Evolutionary conservation across 2,888 invertebrate species (phyloP).

Genomic region (Melinaea menophilus): DNA sequence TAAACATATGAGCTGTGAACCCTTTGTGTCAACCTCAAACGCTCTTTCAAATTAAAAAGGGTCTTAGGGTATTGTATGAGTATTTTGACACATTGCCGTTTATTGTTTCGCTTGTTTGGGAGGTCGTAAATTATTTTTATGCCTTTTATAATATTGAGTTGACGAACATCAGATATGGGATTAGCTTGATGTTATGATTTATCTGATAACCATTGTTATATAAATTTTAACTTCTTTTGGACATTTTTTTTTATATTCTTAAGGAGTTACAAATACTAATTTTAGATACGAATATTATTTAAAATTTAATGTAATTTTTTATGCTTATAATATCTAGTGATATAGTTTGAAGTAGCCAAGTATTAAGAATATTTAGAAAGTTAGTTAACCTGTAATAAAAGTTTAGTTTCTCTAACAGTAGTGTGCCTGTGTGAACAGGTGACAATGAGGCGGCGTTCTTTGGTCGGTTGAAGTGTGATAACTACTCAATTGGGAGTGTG

Average conservation of each 20-base stretch:
- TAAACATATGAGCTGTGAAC: conserved; percentile 42
- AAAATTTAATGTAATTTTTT: not conserved
- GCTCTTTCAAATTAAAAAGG: conserved; percentile 47
- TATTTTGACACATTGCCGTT: conserved; percentile 74
- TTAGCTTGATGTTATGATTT: conserved; percentile 64
- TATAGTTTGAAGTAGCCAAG: no score
- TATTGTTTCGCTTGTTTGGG: conserved; percentile 65
- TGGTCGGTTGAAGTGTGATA: conserved; percentile 54
- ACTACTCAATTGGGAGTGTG: conserved; percentile 53
- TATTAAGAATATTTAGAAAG: not conserved
- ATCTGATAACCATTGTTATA: conserved; percentile 37
- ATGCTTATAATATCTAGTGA: no score
- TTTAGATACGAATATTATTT: not conserved
- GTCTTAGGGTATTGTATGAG: conserved; percentile 50
- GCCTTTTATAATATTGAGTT: conserved; percentile 42
- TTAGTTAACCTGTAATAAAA: not conserved
- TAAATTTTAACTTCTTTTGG: not conserved
- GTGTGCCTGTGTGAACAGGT: conserved; percentile 42
- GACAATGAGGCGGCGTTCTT: conserved; percentile 62
- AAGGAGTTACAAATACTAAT: no score
- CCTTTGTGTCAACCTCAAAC: conserved; percentile 36
- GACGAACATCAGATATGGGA: conserved; percentile 62
- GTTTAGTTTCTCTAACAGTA: not conserved
- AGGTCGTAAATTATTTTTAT: conserved; percentile 64
- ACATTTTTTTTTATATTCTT: not conserved